These are phyloP conservation scores for Ligdia adustata DNA, from an alignment of 2,888 invertebrate species.

Conservation along the genomic window DNA sequence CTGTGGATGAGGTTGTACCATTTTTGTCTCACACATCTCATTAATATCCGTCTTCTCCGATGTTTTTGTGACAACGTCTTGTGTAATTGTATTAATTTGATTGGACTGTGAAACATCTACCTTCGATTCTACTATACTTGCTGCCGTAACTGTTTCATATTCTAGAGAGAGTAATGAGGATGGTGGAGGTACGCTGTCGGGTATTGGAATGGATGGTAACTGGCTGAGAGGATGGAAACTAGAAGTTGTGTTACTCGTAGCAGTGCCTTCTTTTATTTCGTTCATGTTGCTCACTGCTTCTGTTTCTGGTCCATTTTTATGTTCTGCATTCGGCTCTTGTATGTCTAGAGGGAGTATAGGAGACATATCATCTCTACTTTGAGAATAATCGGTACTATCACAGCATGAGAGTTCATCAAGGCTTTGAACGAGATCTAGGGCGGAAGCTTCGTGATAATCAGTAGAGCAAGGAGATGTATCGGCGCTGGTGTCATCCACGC, in stretches of 20 bases:
- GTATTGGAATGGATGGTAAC: slow-evolving; percentile 69
- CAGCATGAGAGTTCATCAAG: slow-evolving; percentile 71
- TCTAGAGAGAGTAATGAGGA: slow-evolving; percentile 48
- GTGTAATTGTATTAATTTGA: slow-evolving; percentile 9
- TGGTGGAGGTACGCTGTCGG: slow-evolving; percentile 49
- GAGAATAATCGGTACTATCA: slow-evolving; percentile 75
- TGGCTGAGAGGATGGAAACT: slow-evolving; percentile 63
- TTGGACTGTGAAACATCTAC: slow-evolving; percentile 29
- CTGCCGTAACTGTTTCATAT: slow-evolving; percentile 40
- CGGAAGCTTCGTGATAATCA: slow-evolving; percentile 79
- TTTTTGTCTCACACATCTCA: slow-evolving; percentile 40
- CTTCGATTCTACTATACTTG: slow-evolving; percentile 36
- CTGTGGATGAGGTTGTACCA: slow-evolving; percentile 56
- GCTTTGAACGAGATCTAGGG: slow-evolving; percentile 70
- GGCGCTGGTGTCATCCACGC: slow-evolving; percentile 71
- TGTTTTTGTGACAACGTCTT: slow-evolving; percentile 33
- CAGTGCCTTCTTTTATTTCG: slow-evolving; percentile 29
- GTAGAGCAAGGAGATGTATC: slow-evolving; percentile 78
- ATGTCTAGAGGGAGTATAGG: slow-evolving; percentile 26
- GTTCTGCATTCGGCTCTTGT: slow-evolving; percentile 36
- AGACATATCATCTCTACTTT: slow-evolving; percentile 69
- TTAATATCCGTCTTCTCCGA: slow-evolving; percentile 38
- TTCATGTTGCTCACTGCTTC: slow-evolving; percentile 29
- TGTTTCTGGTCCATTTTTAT: slow-evolving; percentile 24
- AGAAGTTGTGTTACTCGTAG: slow-evolving; percentile 41